Base-by-base conservation (phyloP, 2,797 vertebrate species). In the Chromis chromis region DNA sequence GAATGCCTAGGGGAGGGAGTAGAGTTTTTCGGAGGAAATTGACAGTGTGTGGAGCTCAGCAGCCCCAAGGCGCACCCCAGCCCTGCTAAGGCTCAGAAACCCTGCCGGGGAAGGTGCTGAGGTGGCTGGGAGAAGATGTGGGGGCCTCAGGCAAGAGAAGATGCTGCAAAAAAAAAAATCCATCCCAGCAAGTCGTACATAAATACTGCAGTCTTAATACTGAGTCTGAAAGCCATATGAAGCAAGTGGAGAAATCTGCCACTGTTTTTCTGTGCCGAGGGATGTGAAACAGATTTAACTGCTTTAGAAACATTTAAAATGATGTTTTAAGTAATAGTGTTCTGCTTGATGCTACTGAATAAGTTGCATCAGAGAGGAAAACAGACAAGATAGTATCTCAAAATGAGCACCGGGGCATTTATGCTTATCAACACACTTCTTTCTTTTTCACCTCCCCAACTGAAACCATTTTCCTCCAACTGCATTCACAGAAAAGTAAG, bases 101-200 rank as follows among this genome's bases (percentile, higher is more conserved):
- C 91, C 87, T 88, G 83, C 83, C 61, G 79, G 82, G 83, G 82
- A 90, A 93, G 89, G 85, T 94, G 93, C 90, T 94, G 92, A 93
- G 89, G 89, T 93, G 89, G 91, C 88, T 90, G 77, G 75, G 74
- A 88, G 86, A 92, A 81, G 86, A 91, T 85, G 81, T 90, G 39
- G 28, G 33, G 81, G 88, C 91, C 90, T 83, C 55, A 31, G 90
- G 92, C 85, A 75, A 91, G 49, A 78, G 64, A 66, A 76, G 72
- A 80, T 42, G 27, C 72, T 70, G 80, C 61, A 70, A 82, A 73
- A 81, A 76, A 54, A 67, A 66, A 68, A 70, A 63, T 64, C 44
- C 65, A 69, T 68, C 65, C 65, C 21, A 76, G 61, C 56, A 65
- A 84, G 83, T 74, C 64, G 40, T 56, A 53, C 54, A 76, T 49